phyloP scores from a whole-genome alignment of 2,888 invertebrate species.

The Minunthozetes semirufus region DNA sequence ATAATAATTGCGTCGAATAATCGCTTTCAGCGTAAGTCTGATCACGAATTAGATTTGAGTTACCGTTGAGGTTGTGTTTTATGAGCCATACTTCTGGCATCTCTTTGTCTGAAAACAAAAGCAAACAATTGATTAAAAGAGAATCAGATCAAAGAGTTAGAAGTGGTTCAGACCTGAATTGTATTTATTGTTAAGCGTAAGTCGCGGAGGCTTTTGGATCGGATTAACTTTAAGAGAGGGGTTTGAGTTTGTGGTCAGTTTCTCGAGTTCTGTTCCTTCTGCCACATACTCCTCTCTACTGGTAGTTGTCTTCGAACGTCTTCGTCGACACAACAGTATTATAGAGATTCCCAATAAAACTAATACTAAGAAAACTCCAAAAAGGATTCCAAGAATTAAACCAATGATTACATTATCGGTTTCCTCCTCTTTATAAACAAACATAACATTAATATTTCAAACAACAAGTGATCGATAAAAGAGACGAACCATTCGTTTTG shows the following conservation, averaged over 20 bases:
- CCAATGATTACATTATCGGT: constrained; percentile 27
- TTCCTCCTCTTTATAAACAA: not conserved
- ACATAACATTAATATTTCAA: not conserved
- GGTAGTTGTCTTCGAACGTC: not conserved
- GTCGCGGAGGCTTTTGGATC: constrained; percentile 35
- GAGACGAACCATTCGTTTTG: not conserved
- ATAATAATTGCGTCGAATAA: not conserved
- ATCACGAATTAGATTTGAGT: not conserved
- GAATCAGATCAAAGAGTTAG: not conserved
- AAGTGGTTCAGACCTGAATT: not conserved
- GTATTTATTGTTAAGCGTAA: not conserved
- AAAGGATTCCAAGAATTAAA: constrained; percentile 33
- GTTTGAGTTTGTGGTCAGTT: constrained; percentile 28
- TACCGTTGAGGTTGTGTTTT: constrained; percentile 26
- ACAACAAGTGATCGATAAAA: no score
- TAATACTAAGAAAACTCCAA: constrained; percentile 33
- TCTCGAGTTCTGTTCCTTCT: constrained; percentile 35
- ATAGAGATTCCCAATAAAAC: constrained; percentile 31
- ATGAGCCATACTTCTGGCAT: constrained; percentile 34
- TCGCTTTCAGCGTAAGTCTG: not conserved
- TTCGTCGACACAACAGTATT: constrained; percentile 30
- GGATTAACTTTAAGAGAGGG: constrained; percentile 28
- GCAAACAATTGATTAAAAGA: not conserved
- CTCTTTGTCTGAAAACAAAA: constrained; percentile 6
- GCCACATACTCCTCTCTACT: not conserved